Percentiles rank a stretch among this genome's conserved stretches.
Conservation (phyloP, 2,888 invertebrate genomes). For the Euplagia quadripunctaria region DNA sequence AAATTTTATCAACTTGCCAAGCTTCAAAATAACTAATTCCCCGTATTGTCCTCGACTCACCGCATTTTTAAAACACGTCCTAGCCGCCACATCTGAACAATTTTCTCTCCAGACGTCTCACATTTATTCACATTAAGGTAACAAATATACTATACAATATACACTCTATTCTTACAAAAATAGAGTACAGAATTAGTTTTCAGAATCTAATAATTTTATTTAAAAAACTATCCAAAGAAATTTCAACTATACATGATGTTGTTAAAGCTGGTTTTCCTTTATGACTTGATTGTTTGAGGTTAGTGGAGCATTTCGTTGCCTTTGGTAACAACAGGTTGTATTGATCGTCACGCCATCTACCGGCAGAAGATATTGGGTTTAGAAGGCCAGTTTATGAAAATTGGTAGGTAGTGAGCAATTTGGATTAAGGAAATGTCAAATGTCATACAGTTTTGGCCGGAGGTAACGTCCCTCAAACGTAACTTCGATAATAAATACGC, state of each 20-base stretch:
- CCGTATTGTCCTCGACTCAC: constrained; percentile 13
- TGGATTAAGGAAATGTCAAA: too few species aligned
- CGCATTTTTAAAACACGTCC: constrained; percentile 39
- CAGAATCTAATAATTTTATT: constrained; percentile 41
- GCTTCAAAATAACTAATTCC: background rate
- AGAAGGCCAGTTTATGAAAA: too few species aligned
- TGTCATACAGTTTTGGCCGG: too few species aligned
- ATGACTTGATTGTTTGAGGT: constrained; percentile 58
- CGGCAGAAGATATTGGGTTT: constrained; percentile 25
- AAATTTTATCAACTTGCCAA: background rate
- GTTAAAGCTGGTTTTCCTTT: constrained; percentile 48
- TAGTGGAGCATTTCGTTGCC: constrained; percentile 63
- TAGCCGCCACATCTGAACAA: constrained; percentile 60
- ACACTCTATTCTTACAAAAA: constrained; percentile 48
- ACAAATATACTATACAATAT: constrained; percentile 48
- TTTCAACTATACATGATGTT: constrained; percentile 35
- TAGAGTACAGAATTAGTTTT: constrained; percentile 60
- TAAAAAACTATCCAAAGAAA: constrained; percentile 35
- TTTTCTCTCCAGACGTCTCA: constrained; percentile 64
- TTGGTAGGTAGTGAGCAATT: too few species aligned
- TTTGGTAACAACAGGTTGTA: constrained; percentile 70
- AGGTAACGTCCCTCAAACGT: too few species aligned
- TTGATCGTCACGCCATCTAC: constrained; percentile 73
- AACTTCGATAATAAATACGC: too few species aligned
- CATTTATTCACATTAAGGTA: constrained; percentile 70